phyloP scores from a whole-genome alignment of 30 jellyfish, hydroid and myxozoan genomes.

The Hydractinia symbiolongicarpus region DNA sequence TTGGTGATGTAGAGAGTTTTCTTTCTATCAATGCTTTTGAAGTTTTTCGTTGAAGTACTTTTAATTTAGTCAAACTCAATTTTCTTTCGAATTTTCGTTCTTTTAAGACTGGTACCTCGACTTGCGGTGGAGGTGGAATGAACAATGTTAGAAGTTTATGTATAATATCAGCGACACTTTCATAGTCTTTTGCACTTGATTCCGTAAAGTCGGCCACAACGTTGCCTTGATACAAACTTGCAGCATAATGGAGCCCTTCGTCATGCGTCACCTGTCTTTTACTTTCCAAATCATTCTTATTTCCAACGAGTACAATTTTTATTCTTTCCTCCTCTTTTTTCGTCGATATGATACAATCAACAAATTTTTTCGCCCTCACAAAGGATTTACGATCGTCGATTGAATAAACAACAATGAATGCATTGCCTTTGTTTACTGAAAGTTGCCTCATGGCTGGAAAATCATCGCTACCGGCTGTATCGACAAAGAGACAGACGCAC shows the following conservation, averaged over 20 bases:
- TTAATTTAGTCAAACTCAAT: constrained; percentile 12
- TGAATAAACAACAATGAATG: constrained; percentile 80
- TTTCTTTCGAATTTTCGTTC: background rate
- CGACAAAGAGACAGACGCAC: constrained; percentile 86
- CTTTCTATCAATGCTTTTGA: constrained; percentile 25
- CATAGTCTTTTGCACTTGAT: constrained; percentile 68
- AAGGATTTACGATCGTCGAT: constrained; percentile 70
- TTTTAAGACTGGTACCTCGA: constrained; percentile 24
- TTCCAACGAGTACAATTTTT: constrained; percentile 74
- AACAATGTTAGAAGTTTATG: constrained; percentile 75
- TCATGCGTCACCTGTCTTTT: constrained; percentile 46
- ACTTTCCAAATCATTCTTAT: constrained; percentile 61
- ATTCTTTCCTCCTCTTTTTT: constrained; percentile 50
- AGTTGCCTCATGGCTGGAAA: constrained; percentile 96
- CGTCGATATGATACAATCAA: constrained; percentile 55
- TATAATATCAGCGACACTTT: constrained; percentile 45
- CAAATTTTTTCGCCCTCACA: constrained; percentile 55
- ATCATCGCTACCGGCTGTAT: constrained; percentile 91
- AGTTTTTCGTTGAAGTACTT: constrained; percentile 14
- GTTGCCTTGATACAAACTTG: constrained; percentile 44
- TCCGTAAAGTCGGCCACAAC: constrained; percentile 73
- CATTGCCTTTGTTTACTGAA: constrained; percentile 87
- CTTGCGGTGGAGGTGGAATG: constrained; percentile 39
- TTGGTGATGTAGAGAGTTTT: background rate
- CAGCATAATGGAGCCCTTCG: constrained; percentile 61